Conservation (phyloP, 2,888 invertebrate genomes). For the Metacarcinus magister region DNA sequence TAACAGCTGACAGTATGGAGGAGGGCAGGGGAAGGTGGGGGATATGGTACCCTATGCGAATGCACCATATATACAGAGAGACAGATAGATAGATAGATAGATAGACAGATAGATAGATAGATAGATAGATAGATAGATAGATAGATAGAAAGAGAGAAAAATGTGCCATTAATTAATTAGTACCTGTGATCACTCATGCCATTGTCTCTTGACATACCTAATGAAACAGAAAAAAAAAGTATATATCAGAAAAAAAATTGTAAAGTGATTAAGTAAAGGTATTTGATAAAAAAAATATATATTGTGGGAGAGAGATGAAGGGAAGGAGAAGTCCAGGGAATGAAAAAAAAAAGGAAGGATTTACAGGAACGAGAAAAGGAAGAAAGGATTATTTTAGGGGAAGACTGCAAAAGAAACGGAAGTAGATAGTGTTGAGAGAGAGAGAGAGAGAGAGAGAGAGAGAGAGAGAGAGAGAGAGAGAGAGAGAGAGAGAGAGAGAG, state of each 20-base stretch:
- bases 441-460: constrained; percentile 20
- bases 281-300: neutral
- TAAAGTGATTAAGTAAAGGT: constrained; percentile 19
- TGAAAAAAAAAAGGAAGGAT: constrained; percentile 19
- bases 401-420: neutral
- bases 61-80: constrained; percentile 28
- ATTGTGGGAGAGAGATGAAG: constrained; percentile 27
- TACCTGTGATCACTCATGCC: constrained; percentile 12
- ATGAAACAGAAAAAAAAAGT: constrained; percentile 14
- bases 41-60: neutral
- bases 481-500: constrained; percentile 55
- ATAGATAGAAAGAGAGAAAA: neutral
- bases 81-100: constrained; percentile 52
- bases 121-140: constrained; percentile 62
- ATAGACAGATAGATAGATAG: constrained; percentile 64
- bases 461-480: constrained; percentile 58
- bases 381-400: constrained; percentile 43
- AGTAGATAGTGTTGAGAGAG: neutral
- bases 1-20: neutral
- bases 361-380: neutral
- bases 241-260: neutral
- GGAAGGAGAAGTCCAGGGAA: neutral
- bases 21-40: neutral
- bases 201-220: neutral
- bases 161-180: neutral